Conservation (phyloP, 2,888 invertebrate genomes). For the Xanthostigma xanthostigma region DNA sequence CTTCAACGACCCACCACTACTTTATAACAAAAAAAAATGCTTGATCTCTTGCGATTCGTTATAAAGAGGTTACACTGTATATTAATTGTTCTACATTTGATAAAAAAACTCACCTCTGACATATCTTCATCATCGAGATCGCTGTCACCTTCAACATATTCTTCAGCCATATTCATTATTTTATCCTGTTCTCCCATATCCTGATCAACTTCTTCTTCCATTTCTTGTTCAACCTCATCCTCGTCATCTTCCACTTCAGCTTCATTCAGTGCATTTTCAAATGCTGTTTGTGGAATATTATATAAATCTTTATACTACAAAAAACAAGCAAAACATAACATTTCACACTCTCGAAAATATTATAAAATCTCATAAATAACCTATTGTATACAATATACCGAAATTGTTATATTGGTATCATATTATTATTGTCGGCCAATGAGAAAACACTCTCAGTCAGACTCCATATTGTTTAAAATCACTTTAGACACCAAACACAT, state of each 20-base stretch:
- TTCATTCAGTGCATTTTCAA: constrained; percentile 81
- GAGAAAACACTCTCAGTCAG: no score
- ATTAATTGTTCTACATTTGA: constrained; percentile 21
- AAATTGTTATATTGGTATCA: no score
- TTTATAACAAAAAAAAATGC: no score
- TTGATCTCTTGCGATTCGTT: no score
- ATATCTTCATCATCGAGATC: constrained; percentile 31
- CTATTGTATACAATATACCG: no score
- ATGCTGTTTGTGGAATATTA: constrained; percentile 92
- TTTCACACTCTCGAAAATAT: no score
- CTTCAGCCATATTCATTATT: constrained; percentile 41
- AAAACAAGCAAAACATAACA: background rate
- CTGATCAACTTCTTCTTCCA: constrained; percentile 46
- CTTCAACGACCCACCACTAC: no score
- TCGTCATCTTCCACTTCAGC: constrained; percentile 51
- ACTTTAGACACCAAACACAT: no score
- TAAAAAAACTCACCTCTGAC: constrained; percentile 13
- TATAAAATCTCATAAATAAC: no score
- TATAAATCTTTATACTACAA: constrained; percentile 92
- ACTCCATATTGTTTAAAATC: no score
- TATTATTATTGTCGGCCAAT: no score
- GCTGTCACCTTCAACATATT: constrained; percentile 60
- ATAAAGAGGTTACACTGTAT: no score
- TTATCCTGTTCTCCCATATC: constrained; percentile 34
- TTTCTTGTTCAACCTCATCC: constrained; percentile 33